Percentiles rank a stretch among this genome's conserved stretches.
These are phyloP conservation scores for Venturia canescens DNA, from an alignment of 1,140 invertebrate genomes.

Conservation along the genomic window DNA sequence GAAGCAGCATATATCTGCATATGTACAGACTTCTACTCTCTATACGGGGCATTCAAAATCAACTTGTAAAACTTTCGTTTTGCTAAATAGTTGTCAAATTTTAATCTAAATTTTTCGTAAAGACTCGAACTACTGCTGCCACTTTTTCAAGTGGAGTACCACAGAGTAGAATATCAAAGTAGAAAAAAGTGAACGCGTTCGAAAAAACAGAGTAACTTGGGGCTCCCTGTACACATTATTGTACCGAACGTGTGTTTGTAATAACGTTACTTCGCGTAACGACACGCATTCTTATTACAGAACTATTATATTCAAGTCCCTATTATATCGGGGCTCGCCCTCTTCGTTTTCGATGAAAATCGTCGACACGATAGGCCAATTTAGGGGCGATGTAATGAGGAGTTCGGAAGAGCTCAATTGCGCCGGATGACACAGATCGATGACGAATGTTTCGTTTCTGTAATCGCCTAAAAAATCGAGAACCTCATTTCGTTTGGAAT, in stretches of 20 bases:
- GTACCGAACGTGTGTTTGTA: constrained; percentile 14
- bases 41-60: neutral
- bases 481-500: neutral
- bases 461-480: neutral
- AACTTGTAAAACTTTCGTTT: no score
- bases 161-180: no score
- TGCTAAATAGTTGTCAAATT: no score
- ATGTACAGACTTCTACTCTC: neutral
- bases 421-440: constrained; percentile 64
- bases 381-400: constrained; percentile 59
- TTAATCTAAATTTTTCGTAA: no score
- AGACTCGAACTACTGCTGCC: no score
- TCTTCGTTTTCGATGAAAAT: constrained; percentile 57
- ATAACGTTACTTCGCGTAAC: constrained; percentile 48
- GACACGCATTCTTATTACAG: constrained; percentile 42
- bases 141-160: no score
- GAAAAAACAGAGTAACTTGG: no score
- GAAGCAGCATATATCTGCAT: neutral
- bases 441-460: constrained; percentile 45
- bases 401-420: constrained; percentile 46
- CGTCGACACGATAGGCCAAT: constrained; percentile 56
- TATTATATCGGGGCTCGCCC: constrained; percentile 27
- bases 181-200: no score
- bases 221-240: neutral
- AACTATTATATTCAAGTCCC: constrained; percentile 30